Evolutionary conservation across 2,888 invertebrate genomes (phyloP).

Genomic region (Gari tellinella): DNA sequence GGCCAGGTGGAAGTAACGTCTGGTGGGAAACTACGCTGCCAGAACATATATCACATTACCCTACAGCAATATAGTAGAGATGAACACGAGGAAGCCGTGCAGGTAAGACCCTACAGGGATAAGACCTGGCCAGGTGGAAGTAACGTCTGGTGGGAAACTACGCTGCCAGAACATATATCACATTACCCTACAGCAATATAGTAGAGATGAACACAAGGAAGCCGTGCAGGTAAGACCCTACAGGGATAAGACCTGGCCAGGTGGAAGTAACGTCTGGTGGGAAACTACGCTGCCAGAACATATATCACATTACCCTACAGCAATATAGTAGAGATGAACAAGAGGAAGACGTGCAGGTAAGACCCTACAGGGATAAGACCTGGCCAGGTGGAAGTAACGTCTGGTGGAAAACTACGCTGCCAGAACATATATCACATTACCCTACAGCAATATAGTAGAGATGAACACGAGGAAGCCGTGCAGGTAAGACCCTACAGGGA

Average conservation of each 20-base stretch:
- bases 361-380: background rate
- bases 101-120: slow-evolving; percentile 1
- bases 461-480: slow-evolving; percentile 6
- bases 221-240: slow-evolving; percentile 8
- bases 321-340: slow-evolving; percentile 26
- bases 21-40: slow-evolving; percentile 43
- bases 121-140: slow-evolving; percentile 28
- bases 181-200: slow-evolving; percentile 34
- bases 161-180: slow-evolving; percentile 44
- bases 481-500: slow-evolving; percentile 1
- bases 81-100: slow-evolving; percentile 6
- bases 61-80: slow-evolving; percentile 27
- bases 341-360: slow-evolving; percentile 13
- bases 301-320: slow-evolving; percentile 41
- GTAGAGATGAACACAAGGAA: slow-evolving; percentile 2
- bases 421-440: slow-evolving; percentile 41
- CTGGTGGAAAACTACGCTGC: slow-evolving; percentile 44
- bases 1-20: slow-evolving; percentile 46
- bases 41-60: slow-evolving; percentile 40
- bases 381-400: slow-evolving; percentile 43
- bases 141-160: slow-evolving; percentile 46
- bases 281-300: slow-evolving; percentile 28
- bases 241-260: slow-evolving; percentile 4
- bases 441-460: slow-evolving; percentile 27
- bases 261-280: slow-evolving; percentile 51